phyloP scores from a whole-genome alignment of 2,888 invertebrate species.

The Cheilosia vernalis region DNA sequence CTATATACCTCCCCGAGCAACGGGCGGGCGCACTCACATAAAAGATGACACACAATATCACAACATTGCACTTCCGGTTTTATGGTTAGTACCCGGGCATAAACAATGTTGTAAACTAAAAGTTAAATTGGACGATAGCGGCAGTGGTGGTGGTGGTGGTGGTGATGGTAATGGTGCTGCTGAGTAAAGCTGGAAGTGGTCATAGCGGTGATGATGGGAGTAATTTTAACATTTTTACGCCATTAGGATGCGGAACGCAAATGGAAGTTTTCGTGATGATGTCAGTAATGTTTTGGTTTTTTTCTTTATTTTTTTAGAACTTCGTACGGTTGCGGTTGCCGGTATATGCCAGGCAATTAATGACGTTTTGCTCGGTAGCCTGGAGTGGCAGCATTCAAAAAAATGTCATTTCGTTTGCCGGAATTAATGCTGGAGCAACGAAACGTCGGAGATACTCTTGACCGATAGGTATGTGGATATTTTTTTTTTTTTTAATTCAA shows the following conservation, averaged over 20 bases:
- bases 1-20: background rate
- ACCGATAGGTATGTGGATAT: constrained; percentile 41
- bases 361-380: constrained; percentile 33
- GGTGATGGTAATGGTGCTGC: constrained; percentile 5
- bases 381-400: constrained; percentile 26
- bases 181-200: constrained; percentile 31
- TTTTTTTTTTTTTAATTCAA: constrained; percentile 47
- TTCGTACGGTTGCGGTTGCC: constrained; percentile 18
- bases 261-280: constrained; percentile 35
- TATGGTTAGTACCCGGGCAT: constrained; percentile 65
- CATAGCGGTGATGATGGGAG: constrained; percentile 13
- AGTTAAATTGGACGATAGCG: constrained; percentile 71
- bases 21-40: constrained; percentile 36
- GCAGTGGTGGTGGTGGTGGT: constrained; percentile 17
- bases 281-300: constrained; percentile 33
- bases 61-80: constrained; percentile 73
- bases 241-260: constrained; percentile 55
- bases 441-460: constrained; percentile 6
- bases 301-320: constrained; percentile 4
- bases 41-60: constrained; percentile 73
- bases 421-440: constrained; percentile 9
- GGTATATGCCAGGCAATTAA: constrained; percentile 48
- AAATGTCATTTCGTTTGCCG: constrained; percentile 39
- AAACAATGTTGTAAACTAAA: constrained; percentile 74
- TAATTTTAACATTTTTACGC: constrained; percentile 43